Base-by-base conservation (phyloP, 2,888 invertebrate species). In the Scaptomyza tumidula region DNA sequence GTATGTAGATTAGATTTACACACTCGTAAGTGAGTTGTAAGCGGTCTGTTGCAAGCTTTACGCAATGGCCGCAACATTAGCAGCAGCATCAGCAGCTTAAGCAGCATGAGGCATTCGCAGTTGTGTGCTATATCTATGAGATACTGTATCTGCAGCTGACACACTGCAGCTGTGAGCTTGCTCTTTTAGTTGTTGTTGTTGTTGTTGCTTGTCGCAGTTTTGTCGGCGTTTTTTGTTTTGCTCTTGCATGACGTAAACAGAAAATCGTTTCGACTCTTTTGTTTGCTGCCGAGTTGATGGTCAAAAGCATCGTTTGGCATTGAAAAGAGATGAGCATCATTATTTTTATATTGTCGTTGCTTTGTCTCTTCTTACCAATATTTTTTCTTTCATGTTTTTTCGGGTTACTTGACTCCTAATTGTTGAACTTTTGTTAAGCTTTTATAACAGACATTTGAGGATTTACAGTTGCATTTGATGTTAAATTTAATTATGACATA, bases 181-280 rank as follows among this genome's bases (percentile, higher is more conserved):
- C 56, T 49, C 53, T 24, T 39, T 50, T 46, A 45, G 63, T 48
- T 56, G 37, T 31, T 27, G 49, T 59, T 45, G 43, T 46, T 68
- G 56, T 54, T 67, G 45, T 65, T 58, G 53, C 39, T 59, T 44
- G 44, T 57, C 45, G 70, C 70, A 59, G 66, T 75, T 81, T 73
- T 73, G 74, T 72, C 67, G 75, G 75, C 66, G 72, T 70, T 82
- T 83, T 78, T 78, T 82, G 85, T 82, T 87, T 87, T 87, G 72
- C 75, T 85, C 74, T 71, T 76, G 86, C 86, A 86, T 85, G 85
- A 85, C 85, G 85, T 83, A 85, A 85, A 85, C 86, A 80, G 57
- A 78, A 82, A 87, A 71, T 68, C 56, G 69, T 56, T 59, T 60
- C 37, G 61, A 44, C 68, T 59, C 59, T 79, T 76, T 68, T 72